Evolutionary conservation across 2,797 vertebrate species (phyloP).

Genomic region (Taeniopygia guttata): DNA sequence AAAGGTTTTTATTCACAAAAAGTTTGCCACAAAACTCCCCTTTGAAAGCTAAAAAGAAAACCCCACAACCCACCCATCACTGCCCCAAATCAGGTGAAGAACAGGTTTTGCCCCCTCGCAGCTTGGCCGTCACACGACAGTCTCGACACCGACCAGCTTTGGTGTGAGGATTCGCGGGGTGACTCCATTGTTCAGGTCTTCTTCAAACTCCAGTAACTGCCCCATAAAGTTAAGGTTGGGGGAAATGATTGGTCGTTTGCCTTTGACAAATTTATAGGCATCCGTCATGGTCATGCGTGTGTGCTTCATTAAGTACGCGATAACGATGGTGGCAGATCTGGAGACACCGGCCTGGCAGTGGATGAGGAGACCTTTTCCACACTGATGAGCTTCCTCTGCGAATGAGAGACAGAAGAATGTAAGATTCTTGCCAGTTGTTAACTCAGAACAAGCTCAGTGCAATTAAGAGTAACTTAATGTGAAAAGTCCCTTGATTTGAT

Average conservation of each 20-base stretch:
- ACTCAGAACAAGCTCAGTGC: background rate
- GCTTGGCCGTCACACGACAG: slow-evolving; percentile 79
- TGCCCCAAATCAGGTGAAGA: slow-evolving; percentile 16
- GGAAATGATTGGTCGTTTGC: slow-evolving; percentile 96
- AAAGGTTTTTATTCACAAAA: slow-evolving; percentile 62
- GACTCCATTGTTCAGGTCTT: slow-evolving; percentile 96
- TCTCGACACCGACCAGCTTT: slow-evolving; percentile 93
- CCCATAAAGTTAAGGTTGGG: slow-evolving; percentile 99
- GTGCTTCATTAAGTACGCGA: slow-evolving; percentile 99
- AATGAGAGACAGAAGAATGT: background rate
- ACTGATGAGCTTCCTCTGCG: slow-evolving; percentile 96
- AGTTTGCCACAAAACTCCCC: slow-evolving; percentile 44
- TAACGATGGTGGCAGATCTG: slow-evolving; percentile 96
- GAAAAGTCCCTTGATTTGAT: background rate
- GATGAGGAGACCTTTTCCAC: slow-evolving; percentile 94
- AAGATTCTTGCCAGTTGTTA: background rate
- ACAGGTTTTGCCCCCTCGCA: background rate
- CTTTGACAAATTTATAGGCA: slow-evolving; percentile 98
- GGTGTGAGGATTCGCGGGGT: slow-evolving; percentile 96
- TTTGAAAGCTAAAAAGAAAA: slow-evolving; percentile 31
- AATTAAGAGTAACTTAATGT: background rate
- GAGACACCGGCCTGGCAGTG: slow-evolving; percentile 99
- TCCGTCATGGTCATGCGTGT: slow-evolving; percentile 99
- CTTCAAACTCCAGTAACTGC: slow-evolving; percentile 97
- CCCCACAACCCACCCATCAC: background rate